Base-by-base conservation (phyloP, 1,140 invertebrate genomes). In the Macrocentrus cingulum region DNA sequence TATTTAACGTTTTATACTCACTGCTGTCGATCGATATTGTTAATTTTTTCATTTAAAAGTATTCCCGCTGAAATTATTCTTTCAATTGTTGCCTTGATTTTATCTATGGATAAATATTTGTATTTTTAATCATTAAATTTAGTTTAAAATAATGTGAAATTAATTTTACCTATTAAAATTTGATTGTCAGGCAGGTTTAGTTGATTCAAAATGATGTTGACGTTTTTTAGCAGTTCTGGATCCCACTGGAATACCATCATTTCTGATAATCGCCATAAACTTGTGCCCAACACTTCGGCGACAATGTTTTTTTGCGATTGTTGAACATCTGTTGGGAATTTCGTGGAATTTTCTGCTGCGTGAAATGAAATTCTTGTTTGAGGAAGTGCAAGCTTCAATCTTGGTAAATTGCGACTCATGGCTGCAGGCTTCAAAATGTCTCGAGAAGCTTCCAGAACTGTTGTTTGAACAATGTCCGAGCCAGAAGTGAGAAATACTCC, bases 251-350 rank as follows among this genome's bases (percentile, higher is more conserved):
- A 63, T 41, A 76, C 52, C 55, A 69, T 67, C 53, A 69, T 73
- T 19, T 80, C 75, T 0, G 77, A 79, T 15, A 80, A 61, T 55
- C 65, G 69, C 72, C 74, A 79, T 23, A 79, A 53, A 53, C 66
- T 70, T 11, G 67, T 48, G 19, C 63, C 66, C 58, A 74, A 25
- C 45, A 80, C 69, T 67, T 73, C 65, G 6, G 67, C 56, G 29
- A 80, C 59, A 48, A 58, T 60, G 63, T 61, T 67, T 39, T 64
- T 61, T 52, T 64, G 34, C 9, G 13, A 20, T 3, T 8, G 6
- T 8, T 1, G 23, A 11, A 23, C 2, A 15, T 23, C 34, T 1
- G 18, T 29, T 1, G 11, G 20, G 2, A n/a, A 16, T 19, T 36
- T 58, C 22, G 50, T 22, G 18, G 22, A 2, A 36, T 51, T 54